phyloP scores from a whole-genome alignment of 2,888 invertebrate genomes.

The Amphipyra berbera region DNA sequence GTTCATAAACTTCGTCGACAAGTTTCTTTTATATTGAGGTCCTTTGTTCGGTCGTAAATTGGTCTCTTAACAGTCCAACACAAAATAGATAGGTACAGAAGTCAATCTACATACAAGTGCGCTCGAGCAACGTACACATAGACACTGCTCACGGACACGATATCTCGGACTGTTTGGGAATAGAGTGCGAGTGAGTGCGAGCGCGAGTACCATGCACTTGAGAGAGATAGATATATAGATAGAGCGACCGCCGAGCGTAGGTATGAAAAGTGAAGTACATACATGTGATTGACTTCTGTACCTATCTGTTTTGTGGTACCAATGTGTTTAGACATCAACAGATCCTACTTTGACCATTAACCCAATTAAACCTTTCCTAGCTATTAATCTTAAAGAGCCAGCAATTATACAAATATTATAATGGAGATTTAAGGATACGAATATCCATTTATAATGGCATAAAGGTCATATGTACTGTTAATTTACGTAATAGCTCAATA shows the following conservation, averaged over 20 bases:
- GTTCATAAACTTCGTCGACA: slow-evolving; percentile 18
- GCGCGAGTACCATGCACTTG: too few relatives aligned
- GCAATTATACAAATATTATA: slow-evolving; percentile 48
- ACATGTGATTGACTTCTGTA: too few relatives aligned
- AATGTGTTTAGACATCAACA: slow-evolving; percentile 26
- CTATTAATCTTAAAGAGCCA: slow-evolving; percentile 47
- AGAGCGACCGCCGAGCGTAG: too few relatives aligned
- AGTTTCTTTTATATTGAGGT: slow-evolving; percentile 5
- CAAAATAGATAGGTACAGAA: too few relatives aligned
- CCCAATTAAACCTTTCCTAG: slow-evolving; percentile 41
- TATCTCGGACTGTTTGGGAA: too few relatives aligned
- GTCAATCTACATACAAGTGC: too few relatives aligned
- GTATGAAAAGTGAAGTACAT: too few relatives aligned
- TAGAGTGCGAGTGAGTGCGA: too few relatives aligned
- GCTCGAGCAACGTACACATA: too few relatives aligned
- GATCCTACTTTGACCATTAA: slow-evolving; percentile 32
- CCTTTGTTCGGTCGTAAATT: neutral
- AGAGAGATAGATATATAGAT: too few relatives aligned
- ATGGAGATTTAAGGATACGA: slow-evolving; percentile 54
- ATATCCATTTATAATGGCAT: slow-evolving; percentile 54
- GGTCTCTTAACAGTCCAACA: slow-evolving; percentile 1
- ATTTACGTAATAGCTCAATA: slow-evolving; percentile 69
- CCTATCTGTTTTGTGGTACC: too few relatives aligned
- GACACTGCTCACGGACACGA: too few relatives aligned
- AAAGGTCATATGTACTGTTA: slow-evolving; percentile 64